Evolutionary conservation across 2,113 vertebrate genomes (phyloP), one percentile per base, ranked within the genome.

Genomic region (Semnornis frantzii): DNA sequence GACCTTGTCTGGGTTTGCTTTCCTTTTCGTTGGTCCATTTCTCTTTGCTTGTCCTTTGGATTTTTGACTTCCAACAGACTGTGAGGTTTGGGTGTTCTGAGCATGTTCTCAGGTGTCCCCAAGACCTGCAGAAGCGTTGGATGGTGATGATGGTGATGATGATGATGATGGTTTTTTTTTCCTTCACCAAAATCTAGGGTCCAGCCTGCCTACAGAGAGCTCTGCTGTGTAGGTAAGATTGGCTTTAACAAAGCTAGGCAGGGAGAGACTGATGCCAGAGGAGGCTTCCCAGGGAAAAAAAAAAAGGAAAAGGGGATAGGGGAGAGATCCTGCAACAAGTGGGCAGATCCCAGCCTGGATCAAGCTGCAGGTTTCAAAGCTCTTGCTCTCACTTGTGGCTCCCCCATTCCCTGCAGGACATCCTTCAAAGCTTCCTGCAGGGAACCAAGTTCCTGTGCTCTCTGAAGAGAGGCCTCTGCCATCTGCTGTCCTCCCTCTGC

Each of bases 391-490:
- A 25, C 23, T 13, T 24, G 23, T 52, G 50, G 23, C 50, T 52
- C 50, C 50, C 19, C 12, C 50, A 25, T 24, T 52, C 11, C 50
- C 50, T 52, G 50, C 50, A 52, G 23, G 23, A 24, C 23, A 24
- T 24, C 50, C 50, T 52, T 52, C 50, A 23, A 52, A 52, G 23
- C 23, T 25, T 24, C 50, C 50, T 52, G 50, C 50, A 52, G 50
- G 50, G 50, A 52, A 24, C 50, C 50, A 24, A 52, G 50, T 52
- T 52, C 27, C 52, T 0, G 18, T 75, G 93, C 91, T 91, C 24
- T 21, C 42, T 19, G 79, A 83, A 91, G 85, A 90, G 83, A 90
- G 85, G 94, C 88, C 66, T 95, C 87, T 58, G 25, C 66, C 92
- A 89, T 28, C 77, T 96, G 78, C 87, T 90, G 81, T 86, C 91